These are phyloP conservation scores for Gryllus bimaculatus DNA, from an alignment of 1,140 invertebrate species.

Conservation along the genomic window DNA sequence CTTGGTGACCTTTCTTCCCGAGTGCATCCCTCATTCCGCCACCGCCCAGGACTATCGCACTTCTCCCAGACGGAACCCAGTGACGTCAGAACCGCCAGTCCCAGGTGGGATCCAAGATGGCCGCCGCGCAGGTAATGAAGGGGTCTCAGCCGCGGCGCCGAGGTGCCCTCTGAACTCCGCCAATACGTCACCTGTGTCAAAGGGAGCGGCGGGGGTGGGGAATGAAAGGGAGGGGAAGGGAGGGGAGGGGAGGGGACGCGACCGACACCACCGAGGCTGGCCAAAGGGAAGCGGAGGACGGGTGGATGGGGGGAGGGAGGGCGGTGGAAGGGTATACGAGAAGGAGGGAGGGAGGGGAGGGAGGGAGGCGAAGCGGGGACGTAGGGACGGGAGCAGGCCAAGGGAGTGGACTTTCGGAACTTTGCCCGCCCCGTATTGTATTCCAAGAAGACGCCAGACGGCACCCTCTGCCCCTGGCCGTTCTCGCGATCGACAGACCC, in stretches of 20 bases:
- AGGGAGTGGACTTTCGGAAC: background rate
- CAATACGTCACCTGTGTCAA: background rate
- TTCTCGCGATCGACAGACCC: too few relatives aligned
- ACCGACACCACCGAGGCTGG: background rate
- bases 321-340: too few relatives aligned
- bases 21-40: too few relatives aligned
- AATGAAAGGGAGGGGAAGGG: background rate
- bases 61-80: background rate
- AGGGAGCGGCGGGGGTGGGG: background rate
- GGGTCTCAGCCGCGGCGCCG: background rate
- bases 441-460: background rate
- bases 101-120: background rate
- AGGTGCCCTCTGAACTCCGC: background rate
- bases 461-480: background rate
- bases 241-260: background rate
- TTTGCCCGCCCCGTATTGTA: background rate
- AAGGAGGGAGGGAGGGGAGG: background rate
- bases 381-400: background rate
- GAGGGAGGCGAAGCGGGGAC: background rate
- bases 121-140: background rate
- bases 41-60: too few relatives aligned
- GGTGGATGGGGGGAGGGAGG: too few relatives aligned
- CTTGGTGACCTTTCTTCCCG: too few relatives aligned
- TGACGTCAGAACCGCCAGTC: background rate
- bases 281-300: too few relatives aligned